A percentile compares a stretch with the other conserved stretches of the same genome.
Conservation (phyloP, 2,797 vertebrate species). For the Peromyscus melanophrys region DNA sequence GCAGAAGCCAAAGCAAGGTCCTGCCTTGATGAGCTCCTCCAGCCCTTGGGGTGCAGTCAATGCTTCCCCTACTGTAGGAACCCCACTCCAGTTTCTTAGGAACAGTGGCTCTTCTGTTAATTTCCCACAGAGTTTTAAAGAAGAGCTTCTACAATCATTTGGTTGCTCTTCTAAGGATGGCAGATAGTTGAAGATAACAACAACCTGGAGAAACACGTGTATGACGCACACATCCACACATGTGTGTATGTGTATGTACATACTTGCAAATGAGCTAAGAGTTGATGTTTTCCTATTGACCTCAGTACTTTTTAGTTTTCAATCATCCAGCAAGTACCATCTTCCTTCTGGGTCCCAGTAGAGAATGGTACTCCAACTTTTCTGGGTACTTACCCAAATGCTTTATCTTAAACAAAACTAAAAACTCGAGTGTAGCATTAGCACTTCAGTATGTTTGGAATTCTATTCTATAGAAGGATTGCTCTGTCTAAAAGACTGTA, state of each 20-base stretch:
- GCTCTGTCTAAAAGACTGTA: background rate
- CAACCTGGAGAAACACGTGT: background rate
- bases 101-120: background rate
- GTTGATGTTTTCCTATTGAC: background rate
- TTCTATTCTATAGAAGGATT: background rate
- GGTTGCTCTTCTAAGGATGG: background rate
- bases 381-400: background rate
- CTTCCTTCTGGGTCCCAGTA: background rate
- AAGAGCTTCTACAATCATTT: background rate
- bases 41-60: background rate
- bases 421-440: background rate
- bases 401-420: background rate
- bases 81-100: background rate
- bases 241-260: background rate
- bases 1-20: background rate
- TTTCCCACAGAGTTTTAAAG: slow-evolving; percentile 41
- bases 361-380: background rate
- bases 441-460: slow-evolving; percentile 12
- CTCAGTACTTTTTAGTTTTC: background rate
- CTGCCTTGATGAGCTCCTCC: background rate
- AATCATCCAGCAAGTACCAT: background rate
- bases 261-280: slow-evolving; percentile 32
- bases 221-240: background rate
- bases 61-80: background rate
- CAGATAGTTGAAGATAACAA: background rate